phyloP scores from a whole-genome alignment of 53 echinoderm and acorn worm species.

The Stichopus horrens region DNA sequence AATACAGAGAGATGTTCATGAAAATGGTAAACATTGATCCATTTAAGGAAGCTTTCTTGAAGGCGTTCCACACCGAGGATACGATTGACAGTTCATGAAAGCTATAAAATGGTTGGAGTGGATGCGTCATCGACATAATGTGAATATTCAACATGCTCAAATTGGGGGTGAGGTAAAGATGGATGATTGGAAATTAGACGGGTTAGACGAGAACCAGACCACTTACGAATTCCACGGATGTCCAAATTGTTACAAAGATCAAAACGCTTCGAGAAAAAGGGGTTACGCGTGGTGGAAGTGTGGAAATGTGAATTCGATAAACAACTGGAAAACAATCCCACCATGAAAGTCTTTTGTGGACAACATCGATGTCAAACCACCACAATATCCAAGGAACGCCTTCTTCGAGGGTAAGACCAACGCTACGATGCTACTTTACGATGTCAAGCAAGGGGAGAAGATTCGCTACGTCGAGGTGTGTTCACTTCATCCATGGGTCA shows the following conservation, averaged over 20 bases:
- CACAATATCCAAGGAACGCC: constrained; percentile 53
- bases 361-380: neutral
- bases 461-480: constrained; percentile 69
- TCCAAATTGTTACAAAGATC: constrained; percentile 24
- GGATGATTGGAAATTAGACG: too few species aligned
- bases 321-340: neutral
- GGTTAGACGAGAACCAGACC: neutral
- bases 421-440: constrained; percentile 29
- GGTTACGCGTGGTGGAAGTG: too few species aligned
- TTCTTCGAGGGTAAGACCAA: constrained; percentile 64
- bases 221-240: constrained; percentile 61
- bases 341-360: constrained; percentile 28
- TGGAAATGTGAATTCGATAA: neutral
- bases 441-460: neutral
- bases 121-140: too few species aligned
- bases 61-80: too few species aligned
- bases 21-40: too few species aligned
- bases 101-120: too few species aligned
- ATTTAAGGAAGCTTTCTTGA: too few species aligned
- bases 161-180: too few species aligned
- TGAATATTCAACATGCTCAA: too few species aligned
- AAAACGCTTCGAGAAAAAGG: too few species aligned
- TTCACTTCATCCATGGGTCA: constrained; percentile 61
- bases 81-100: too few species aligned
- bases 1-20: too few species aligned